Percentiles rank a stretch among this genome's conserved stretches.
Evolutionary conservation across 2,888 invertebrate species (phyloP).

Genomic region (Biston betularia): DNA sequence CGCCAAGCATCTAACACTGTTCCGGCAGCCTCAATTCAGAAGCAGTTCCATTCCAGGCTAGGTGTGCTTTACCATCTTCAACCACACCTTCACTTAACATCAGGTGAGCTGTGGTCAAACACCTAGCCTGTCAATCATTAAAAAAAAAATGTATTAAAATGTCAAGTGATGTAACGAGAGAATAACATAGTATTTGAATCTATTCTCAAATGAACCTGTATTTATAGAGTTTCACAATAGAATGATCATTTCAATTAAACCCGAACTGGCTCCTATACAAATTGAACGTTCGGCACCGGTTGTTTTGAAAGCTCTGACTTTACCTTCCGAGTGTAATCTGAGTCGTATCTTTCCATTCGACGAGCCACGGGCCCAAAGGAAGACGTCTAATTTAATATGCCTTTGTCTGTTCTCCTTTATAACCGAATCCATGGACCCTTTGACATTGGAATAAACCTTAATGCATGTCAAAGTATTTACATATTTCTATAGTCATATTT

Average conservation of each 20-base stretch:
- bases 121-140: too few relatives aligned
- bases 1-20: too few relatives aligned
- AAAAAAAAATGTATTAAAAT: too few relatives aligned
- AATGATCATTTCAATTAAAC: constrained; percentile 24
- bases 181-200: background rate
- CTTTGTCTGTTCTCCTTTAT: constrained; percentile 29
- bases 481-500: background rate
- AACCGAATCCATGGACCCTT: constrained; percentile 26
- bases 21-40: too few relatives aligned
- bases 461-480: constrained; percentile 14
- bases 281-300: constrained; percentile 23
- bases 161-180: background rate
- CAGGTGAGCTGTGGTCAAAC: too few relatives aligned
- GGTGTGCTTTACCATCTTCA: too few relatives aligned
- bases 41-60: too few relatives aligned
- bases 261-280: constrained; percentile 13
- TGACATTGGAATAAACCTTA: constrained; percentile 23
- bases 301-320: constrained; percentile 27
- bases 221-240: constrained; percentile 18
- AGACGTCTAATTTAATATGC: constrained; percentile 32
- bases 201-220: background rate
- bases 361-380: constrained; percentile 25
- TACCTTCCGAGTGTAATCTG: constrained; percentile 31
- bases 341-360: constrained; percentile 30
- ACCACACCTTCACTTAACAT: too few relatives aligned